Evolutionary conservation across 2,888 invertebrate genomes (phyloP).

Genomic region (Mesorhabditis belari): DNA sequence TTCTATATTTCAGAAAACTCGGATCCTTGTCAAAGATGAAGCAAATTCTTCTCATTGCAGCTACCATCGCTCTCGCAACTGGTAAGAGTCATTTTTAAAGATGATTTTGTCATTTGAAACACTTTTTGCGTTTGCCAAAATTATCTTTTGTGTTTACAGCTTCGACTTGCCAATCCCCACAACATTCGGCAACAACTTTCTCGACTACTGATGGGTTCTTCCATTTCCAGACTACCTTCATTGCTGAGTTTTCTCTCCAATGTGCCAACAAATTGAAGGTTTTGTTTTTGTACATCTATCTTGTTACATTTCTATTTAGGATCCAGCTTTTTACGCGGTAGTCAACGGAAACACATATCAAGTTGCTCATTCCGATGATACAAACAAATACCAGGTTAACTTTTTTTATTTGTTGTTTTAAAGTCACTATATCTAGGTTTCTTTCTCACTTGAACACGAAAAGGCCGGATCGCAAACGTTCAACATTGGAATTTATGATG

Average conservation of each 20-base stretch:
- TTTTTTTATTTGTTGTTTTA: background rate
- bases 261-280: conserved; percentile 63
- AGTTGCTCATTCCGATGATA: conserved; percentile 70
- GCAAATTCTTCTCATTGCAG: too few relatives aligned
- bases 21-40: too few relatives aligned
- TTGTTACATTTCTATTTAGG: conserved; percentile 43
- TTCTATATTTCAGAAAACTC: too few relatives aligned
- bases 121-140: background rate
- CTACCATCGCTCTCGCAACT: conserved; percentile 14
- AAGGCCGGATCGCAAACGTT: conserved; percentile 75
- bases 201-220: conserved; percentile 87
- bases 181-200: conserved; percentile 68
- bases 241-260: conserved; percentile 78
- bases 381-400: conserved; percentile 68
- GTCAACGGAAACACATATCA: conserved; percentile 77
- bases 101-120: background rate
- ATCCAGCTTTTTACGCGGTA: conserved; percentile 77
- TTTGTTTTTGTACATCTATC: background rate
- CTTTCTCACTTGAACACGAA: conserved; percentile 83
- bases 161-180: conserved; percentile 55
- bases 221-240: conserved; percentile 75
- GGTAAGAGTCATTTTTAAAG: conserved; percentile 9
- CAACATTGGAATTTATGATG: conserved; percentile 75
- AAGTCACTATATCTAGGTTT: conserved; percentile 59
- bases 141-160: conserved; percentile 10